These are phyloP conservation scores for Tachina grossa DNA, from an alignment of 2,888 invertebrate species.

Conservation along the genomic window DNA sequence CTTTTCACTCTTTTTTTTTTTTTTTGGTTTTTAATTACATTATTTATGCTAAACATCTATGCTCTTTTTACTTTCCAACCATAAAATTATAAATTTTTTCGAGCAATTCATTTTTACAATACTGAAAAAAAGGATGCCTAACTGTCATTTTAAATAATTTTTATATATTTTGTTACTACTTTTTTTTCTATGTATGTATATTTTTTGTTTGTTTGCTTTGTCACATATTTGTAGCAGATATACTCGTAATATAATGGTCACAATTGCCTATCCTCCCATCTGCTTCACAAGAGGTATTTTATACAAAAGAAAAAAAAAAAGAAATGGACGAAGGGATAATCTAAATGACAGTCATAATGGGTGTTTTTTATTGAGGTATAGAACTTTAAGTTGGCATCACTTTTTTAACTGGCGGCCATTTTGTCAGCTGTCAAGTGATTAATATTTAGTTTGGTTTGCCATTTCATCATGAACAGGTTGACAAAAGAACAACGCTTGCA, in stretches of 20 bases:
- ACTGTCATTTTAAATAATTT: constrained; percentile 68
- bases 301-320: constrained; percentile 23
- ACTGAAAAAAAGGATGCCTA: constrained; percentile 62
- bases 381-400: too few relatives aligned
- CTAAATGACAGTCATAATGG: constrained; percentile 69
- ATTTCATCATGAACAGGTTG: too few relatives aligned
- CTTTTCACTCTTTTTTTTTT: constrained; percentile 12
- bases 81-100: constrained; percentile 59
- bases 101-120: constrained; percentile 41
- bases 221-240: constrained; percentile 64
- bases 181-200: background rate
- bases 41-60: constrained; percentile 67
- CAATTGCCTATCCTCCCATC: constrained; percentile 5
- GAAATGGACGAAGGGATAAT: constrained; percentile 58
- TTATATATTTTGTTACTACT: constrained; percentile 56
- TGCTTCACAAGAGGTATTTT: constrained; percentile 17
- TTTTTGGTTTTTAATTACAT: constrained; percentile 62
- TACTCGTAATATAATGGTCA: constrained; percentile 45
- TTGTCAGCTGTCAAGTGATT: too few relatives aligned
- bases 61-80: constrained; percentile 66
- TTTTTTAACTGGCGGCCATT: too few relatives aligned
- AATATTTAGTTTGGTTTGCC: too few relatives aligned
- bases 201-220: constrained; percentile 43
- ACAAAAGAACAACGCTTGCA: too few relatives aligned
- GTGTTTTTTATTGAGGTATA: too few relatives aligned